Evolutionary conservation across 2,797 vertebrate species (phyloP).

Genomic region (Meda fulgida): DNA sequence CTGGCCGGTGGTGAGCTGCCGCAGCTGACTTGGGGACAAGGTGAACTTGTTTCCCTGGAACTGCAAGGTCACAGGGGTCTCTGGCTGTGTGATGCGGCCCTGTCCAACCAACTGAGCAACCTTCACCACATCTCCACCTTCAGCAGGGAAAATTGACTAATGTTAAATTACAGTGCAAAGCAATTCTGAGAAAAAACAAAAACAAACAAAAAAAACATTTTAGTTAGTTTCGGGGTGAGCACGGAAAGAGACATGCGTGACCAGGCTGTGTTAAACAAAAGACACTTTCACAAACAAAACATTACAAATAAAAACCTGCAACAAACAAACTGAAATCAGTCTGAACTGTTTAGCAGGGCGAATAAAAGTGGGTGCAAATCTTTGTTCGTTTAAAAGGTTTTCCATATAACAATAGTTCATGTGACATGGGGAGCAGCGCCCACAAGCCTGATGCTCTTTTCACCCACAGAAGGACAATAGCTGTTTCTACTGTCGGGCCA

Average conservation of each 20-base stretch:
- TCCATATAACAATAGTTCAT: constrained; percentile 12
- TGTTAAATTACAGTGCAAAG: constrained; percentile 28
- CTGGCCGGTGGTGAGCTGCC: constrained; percentile 96
- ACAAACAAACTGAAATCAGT: not conserved
- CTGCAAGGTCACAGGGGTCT: constrained; percentile 95
- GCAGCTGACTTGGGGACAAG: constrained; percentile 93
- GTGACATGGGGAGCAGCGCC: constrained; percentile 48
- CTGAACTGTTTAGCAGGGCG: not conserved
- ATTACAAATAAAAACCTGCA: not conserved
- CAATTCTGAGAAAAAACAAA: not conserved
- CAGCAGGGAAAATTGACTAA: not conserved
- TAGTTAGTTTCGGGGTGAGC: constrained; percentile 77
- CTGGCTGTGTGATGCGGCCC: constrained; percentile 86
- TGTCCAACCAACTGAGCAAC: constrained; percentile 86
- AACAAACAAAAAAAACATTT: not conserved
- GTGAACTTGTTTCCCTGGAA: constrained; percentile 99
- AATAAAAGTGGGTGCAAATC: not conserved
- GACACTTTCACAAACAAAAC: constrained; percentile 1
- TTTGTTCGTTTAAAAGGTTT: not conserved
- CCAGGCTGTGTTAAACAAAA: constrained; percentile 79
- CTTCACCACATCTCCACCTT: constrained; percentile 92
- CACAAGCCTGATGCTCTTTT: constrained; percentile 67
- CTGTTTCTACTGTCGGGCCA: not conserved
- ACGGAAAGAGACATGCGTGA: constrained; percentile 82
- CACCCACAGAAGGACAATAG: constrained; percentile 56